Evolutionary conservation across 2,888 invertebrate species (phyloP).

Genomic region (Bimastos eiseni): DNA sequence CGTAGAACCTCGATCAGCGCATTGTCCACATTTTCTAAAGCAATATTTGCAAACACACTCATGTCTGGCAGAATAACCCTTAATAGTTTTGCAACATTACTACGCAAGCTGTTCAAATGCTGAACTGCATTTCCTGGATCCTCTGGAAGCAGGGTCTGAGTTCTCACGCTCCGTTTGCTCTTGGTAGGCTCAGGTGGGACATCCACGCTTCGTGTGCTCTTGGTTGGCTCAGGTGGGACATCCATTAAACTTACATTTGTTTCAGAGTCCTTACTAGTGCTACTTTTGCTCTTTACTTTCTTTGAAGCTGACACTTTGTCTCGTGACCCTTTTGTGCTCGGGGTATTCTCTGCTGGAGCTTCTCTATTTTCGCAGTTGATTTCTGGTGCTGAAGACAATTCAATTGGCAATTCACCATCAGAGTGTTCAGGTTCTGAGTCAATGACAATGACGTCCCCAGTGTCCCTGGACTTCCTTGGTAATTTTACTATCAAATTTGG

Average conservation of each 20-base stretch:
- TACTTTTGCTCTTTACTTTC: too few species aligned
- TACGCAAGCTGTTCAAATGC: neutral
- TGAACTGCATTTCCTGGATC: neutral
- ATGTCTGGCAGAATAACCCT: conserved; percentile 28
- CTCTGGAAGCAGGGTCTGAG: neutral
- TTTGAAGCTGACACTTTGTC: too few species aligned
- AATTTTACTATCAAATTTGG: neutral
- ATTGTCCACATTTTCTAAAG: conserved; percentile 22
- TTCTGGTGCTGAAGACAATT: neutral
- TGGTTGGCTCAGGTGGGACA: neutral
- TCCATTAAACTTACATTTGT: neutral
- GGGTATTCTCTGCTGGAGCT: too few species aligned
- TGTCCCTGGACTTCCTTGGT: neutral
- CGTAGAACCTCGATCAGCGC: conserved; percentile 4
- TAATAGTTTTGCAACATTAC: conserved; percentile 26
- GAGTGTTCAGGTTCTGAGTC: neutral
- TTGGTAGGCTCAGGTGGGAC: neutral
- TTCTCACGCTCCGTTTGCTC: neutral
- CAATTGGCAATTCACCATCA: neutral
- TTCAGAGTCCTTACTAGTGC: neutral
- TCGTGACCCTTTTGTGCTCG: too few species aligned
- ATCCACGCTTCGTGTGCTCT: neutral
- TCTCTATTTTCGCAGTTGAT: too few species aligned
- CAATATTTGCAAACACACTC: neutral
- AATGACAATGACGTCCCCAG: neutral